Evolutionary conservation across 2,797 vertebrate species (phyloP), one percentile per base, ranked within the genome.

Genomic region (Poecilia wingei): DNA sequence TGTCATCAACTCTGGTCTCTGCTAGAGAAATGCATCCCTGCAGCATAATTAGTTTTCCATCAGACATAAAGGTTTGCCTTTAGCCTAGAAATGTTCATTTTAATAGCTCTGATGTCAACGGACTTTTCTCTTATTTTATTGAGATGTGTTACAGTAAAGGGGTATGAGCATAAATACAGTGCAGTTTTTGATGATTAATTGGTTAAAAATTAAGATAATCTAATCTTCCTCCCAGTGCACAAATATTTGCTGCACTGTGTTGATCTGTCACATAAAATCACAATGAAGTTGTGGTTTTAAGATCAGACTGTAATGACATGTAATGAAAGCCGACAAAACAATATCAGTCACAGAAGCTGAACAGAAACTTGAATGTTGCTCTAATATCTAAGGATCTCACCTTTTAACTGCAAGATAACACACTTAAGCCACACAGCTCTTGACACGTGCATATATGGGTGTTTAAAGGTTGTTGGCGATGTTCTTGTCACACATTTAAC

Each of bases 401-500:
- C 47, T 79, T 84, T 49, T 59, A 81, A 74, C 81, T 85, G 85
- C 80, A 79, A 80, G 61, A 86, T 81, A 76, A 83, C 59, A 33
- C 53, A 5, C 71, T 55, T 72, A 9, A 78, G 72, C 74, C 83
- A 61, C 81, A 78, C 41, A 78, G 64, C 25, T 70, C 13, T 59
- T 66, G 76, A 61, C 25, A 3, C 66, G 64, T 74, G 25, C 57
- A 4, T 78, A 36, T 71, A 14, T 85, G 46, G 55, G 13, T 86
- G 57, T 81, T 4, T 79, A 25, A 80, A 82, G 74, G 81, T 91
- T 74, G 6, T 8, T 69, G 51, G 12, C 43, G 41, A n/a, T 79
- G 43, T 22, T 75, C 71, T 83, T 78, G 74, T 93, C 84, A 82
- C 89, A 90, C 77, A 5, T 82, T 79, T 59, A 82, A 81, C 59